Evolutionary conservation across 2,797 vertebrate genomes (phyloP).

Genomic region (Mycteria americana): DNA sequence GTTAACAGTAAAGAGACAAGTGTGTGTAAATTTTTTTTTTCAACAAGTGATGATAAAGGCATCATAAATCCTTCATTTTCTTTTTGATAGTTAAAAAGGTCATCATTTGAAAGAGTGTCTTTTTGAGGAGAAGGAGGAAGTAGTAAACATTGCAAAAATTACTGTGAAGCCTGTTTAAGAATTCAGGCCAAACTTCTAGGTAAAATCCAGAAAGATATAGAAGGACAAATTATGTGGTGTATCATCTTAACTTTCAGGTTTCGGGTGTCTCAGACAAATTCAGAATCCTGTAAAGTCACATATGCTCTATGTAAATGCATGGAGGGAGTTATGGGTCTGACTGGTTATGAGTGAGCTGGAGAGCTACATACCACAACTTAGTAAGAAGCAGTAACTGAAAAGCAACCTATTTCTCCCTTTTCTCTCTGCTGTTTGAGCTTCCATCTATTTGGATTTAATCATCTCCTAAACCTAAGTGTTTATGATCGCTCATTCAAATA

Average conservation of each 20-base stretch:
- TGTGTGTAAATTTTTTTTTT: neutral
- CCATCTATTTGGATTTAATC: neutral
- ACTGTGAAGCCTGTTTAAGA: neutral
- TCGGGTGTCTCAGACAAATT: neutral
- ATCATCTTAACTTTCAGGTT: neutral
- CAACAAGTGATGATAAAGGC: neutral
- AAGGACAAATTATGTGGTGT: neutral
- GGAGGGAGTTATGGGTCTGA: neutral
- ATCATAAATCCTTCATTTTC: neutral
- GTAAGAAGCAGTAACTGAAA: neutral
- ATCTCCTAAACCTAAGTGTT: neutral
- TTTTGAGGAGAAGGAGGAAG: neutral
- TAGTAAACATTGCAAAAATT: neutral
- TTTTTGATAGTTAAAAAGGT: neutral
- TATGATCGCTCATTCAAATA: neutral
- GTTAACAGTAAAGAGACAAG: neutral
- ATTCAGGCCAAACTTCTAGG: neutral
- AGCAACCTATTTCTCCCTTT: neutral
- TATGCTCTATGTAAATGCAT: neutral
- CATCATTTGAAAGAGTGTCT: neutral
- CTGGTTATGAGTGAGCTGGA: neutral
- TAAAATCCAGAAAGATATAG: neutral
- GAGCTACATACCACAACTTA: neutral
- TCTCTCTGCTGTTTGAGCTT: neutral
- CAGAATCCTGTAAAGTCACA: neutral